Evolutionary conservation across 2,888 invertebrate genomes (phyloP), one percentile per base, ranked within the genome.

Genomic region (Eulithis prunata): DNA sequence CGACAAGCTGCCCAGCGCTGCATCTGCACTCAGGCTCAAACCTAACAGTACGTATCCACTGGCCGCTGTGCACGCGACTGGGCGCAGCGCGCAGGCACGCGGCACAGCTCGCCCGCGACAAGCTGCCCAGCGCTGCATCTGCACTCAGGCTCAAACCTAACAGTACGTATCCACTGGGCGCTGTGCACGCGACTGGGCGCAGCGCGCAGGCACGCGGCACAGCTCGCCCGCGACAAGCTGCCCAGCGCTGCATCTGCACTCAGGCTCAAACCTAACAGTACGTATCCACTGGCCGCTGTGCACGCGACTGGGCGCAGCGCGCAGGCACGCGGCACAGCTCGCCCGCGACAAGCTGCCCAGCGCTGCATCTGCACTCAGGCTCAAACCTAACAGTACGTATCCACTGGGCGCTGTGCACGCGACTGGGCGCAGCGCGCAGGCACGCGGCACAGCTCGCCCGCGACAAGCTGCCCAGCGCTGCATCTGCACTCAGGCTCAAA

Each of bases 351-450:
- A 70, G 41, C 70, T 70, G 1, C 71, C 80, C 41, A 68, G 78
- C 36, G 83, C 80, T 6, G 86, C 86, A n/a, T 78, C 79, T 11
- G 96, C 97, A 61, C 90, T 99, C 69, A 88, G 98, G 72, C 94
- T 99, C 72, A 97, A 97, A 86, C 97, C 97, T 2, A 96, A 95
- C 91, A 95, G 96, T 94, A 77, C 89, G 94, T 62, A 94, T 99
- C 74, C 99, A 99, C 93, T 97, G 45, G 7, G 5, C 32, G 99
- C 93, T 97, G 98, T 71, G 96, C 98, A 62, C 94, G 99, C 62
- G 98, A 77, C 97, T 97, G 69, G 96, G 96, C 12, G 94, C 94
- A 91, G 95, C 78, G 58, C 78, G 78, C 71, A 94, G 82, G 95
- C 96, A 75, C 7, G 75, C 73, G 3, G 72, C 69, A 8, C 77